phyloP scores from a whole-genome alignment of 92 coral and sea anemone genomes.

The Phenganax stokvisi region DNA sequence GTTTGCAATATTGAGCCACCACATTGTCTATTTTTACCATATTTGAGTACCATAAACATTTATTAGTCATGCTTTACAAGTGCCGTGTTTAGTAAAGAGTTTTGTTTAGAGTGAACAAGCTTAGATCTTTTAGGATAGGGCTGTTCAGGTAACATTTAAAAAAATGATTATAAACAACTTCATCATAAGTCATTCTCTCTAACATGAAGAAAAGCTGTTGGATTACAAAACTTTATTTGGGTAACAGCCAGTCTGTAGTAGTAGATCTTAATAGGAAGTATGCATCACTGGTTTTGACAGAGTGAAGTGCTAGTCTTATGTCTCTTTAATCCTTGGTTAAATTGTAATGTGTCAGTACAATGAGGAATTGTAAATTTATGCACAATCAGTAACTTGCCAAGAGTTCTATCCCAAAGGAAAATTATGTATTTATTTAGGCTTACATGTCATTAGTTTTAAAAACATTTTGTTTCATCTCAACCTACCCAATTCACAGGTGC shows the following conservation, averaged over 20 bases:
- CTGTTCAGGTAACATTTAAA: background rate
- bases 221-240: background rate
- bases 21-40: too few relatives aligned
- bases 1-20: too few relatives aligned
- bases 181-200: background rate
- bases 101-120: too few relatives aligned
- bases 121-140: background rate
- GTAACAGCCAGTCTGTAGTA: background rate
- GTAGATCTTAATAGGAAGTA: background rate
- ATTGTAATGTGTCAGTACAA: too few relatives aligned
- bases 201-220: background rate
- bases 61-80: too few relatives aligned
- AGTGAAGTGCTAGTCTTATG: background rate
- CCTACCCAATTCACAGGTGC: slow-evolving; percentile 18
- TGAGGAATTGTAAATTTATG: background rate
- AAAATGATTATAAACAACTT: background rate
- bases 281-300: slow-evolving; percentile 17
- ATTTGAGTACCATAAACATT: too few relatives aligned
- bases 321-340: background rate
- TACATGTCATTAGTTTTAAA: too few relatives aligned
- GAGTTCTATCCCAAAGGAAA: too few relatives aligned
- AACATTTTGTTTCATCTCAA: too few relatives aligned
- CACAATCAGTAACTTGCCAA: too few relatives aligned
- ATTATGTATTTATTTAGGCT: too few relatives aligned
- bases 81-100: too few relatives aligned